Percentiles rank a stretch among this genome's conserved stretches.
Evolutionary conservation across 1,140 invertebrate genomes (phyloP).

Genomic region (Drosophila suzukii): DNA sequence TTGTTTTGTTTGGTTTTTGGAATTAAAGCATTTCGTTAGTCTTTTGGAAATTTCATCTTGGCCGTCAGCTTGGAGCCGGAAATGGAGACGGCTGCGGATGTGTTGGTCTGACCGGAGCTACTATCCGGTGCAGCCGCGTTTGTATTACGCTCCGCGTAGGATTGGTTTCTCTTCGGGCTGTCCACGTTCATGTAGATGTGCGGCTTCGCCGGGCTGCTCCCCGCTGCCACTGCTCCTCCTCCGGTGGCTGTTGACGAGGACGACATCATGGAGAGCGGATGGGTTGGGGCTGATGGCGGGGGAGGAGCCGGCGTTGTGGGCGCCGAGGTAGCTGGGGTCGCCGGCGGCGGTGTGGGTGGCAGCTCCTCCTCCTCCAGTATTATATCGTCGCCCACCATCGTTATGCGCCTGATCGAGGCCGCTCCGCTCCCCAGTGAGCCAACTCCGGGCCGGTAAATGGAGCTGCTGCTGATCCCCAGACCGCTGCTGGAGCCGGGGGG

Average conservation of each 20-base stretch:
- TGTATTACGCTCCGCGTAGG: constrained; percentile 46
- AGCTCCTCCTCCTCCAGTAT: constrained; percentile 82
- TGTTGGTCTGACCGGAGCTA: constrained; percentile 1
- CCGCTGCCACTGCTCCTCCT: constrained; percentile 6
- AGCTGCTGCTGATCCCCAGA: constrained; percentile 35
- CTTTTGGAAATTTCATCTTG: constrained; percentile 81
- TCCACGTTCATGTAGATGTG: constrained; percentile 77
- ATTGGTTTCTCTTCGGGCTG: constrained; percentile 75
- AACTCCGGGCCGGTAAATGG: constrained; percentile 58
- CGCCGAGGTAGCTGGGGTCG: neutral
- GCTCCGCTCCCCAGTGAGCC: constrained; percentile 46
- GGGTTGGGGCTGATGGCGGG: constrained; percentile 24
- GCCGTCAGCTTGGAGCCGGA: constrained; percentile 46
- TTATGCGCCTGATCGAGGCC: constrained; percentile 60
- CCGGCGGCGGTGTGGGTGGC: constrained; percentile 36
- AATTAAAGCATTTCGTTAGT: constrained; percentile 76
- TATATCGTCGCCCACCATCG: constrained; percentile 80
- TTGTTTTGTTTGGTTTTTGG: constrained; percentile 29
- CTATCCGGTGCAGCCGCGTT: constrained; percentile 2
- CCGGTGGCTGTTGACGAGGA: constrained; percentile 1
- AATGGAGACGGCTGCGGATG: constrained; percentile 9
- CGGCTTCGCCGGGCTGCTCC: constrained; percentile 23
- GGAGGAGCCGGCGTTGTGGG: constrained; percentile 34
- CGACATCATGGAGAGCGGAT: constrained; percentile 14
- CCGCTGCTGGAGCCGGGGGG: constrained; percentile 13